phyloP scores from a whole-genome alignment of 92 coral and sea anemone species.

The Porites rus region DNA sequence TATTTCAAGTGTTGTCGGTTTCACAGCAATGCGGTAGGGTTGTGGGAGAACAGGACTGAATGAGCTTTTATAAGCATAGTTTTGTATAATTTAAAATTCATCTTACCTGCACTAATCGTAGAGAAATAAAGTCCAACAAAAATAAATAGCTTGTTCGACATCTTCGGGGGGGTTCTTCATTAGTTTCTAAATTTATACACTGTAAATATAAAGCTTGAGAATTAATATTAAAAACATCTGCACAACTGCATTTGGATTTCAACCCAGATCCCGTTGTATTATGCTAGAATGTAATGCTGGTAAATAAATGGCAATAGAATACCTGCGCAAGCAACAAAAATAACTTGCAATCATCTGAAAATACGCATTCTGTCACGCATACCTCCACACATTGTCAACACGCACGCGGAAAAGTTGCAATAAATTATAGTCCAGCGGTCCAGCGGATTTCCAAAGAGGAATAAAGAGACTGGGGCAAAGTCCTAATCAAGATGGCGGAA shows the following conservation, averaged over 20 bases:
- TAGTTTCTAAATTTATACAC: neutral
- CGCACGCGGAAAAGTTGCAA: neutral
- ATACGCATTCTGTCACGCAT: neutral
- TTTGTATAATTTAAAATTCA: too few relatives aligned
- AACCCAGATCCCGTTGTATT: neutral
- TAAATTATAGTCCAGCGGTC: neutral
- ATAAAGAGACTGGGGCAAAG: slow-evolving; percentile 45
- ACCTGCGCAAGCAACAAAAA: neutral
- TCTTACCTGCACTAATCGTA: slow-evolving; percentile 10
- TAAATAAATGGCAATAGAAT: neutral
- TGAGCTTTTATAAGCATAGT: too few relatives aligned
- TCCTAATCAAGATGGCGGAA: slow-evolving; percentile 41
- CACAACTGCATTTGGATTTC: neutral
- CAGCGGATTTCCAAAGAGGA: slow-evolving; percentile 1
- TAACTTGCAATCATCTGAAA: neutral
- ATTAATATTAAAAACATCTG: too few relatives aligned
- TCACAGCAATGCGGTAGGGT: too few relatives aligned
- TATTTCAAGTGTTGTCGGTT: too few relatives aligned
- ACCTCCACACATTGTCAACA: too few relatives aligned
- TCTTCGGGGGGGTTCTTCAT: neutral
- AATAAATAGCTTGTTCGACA: slow-evolving; percentile 6
- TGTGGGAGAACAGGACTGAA: too few relatives aligned
- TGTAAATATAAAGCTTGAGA: too few relatives aligned
- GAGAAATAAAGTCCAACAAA: neutral
- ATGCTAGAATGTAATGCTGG: neutral